A percentile compares a stretch with the other conserved stretches of the same genome.
Conservation (phyloP, 2,888 invertebrate species). For the Agrypnus murinus region DNA sequence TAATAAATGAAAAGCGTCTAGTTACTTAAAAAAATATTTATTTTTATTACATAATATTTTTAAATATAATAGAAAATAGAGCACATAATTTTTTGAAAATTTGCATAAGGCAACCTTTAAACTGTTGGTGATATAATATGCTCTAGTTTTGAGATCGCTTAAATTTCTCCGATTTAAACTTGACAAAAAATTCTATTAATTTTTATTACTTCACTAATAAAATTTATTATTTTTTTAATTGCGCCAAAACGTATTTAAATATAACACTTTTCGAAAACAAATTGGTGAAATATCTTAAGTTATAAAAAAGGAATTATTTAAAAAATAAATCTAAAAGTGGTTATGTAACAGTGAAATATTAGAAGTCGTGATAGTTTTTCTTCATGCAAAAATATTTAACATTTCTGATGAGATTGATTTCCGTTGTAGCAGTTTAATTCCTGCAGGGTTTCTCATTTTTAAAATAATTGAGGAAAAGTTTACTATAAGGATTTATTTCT, state of each 20-base stretch:
- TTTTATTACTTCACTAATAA: constrained; percentile 18
- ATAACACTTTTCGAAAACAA: not conserved
- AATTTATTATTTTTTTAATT: constrained; percentile 1
- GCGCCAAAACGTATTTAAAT: not conserved
- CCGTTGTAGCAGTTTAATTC: constrained; percentile 22
- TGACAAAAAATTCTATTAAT: constrained; percentile 25
- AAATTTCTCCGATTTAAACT: constrained; percentile 18
- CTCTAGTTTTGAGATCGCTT: constrained; percentile 19
- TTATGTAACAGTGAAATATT: constrained; percentile 4
- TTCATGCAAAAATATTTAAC: constrained; percentile 3
- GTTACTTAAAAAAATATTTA: no score
- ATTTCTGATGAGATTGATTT: constrained; percentile 7
- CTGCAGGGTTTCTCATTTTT: constrained; percentile 5
- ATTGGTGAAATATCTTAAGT: not conserved
- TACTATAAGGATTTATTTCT: no score
- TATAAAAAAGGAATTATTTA: not conserved
- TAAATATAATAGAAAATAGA: constrained; percentile 29
- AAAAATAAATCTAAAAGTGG: not conserved
- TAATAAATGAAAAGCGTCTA: no score
- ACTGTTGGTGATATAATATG: constrained; percentile 24
- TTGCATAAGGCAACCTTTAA: constrained; percentile 42
- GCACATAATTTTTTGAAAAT: constrained; percentile 39
- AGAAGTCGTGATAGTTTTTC: constrained; percentile 21
- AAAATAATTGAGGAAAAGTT: not conserved
- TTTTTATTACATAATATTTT: no score